Conservation (phyloP, 2,888 invertebrate genomes). For the Phasia obesa region DNA sequence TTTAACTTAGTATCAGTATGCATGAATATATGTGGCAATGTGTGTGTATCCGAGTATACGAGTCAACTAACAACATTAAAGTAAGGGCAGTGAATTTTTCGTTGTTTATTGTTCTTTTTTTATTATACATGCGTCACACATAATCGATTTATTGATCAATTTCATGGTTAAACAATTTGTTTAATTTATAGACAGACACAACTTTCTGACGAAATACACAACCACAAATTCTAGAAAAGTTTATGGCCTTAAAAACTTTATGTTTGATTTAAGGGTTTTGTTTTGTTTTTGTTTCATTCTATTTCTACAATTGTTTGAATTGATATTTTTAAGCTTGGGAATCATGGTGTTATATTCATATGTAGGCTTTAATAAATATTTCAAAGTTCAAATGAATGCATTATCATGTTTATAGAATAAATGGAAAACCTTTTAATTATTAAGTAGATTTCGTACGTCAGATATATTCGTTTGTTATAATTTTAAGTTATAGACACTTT, state of each 20-base stretch:
- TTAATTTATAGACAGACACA: slow-evolving; percentile 6
- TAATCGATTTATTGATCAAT: slow-evolving; percentile 64
- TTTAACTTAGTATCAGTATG: neutral
- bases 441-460: neutral
- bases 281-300: slow-evolving; percentile 6
- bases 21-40: neutral
- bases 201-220: neutral
- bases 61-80: neutral
- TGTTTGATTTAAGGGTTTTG: slow-evolving; percentile 15
- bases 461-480: too few species aligned
- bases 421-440: neutral
- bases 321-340: neutral
- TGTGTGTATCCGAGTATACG: neutral
- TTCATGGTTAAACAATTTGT: slow-evolving; percentile 58
- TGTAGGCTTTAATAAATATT: neutral
- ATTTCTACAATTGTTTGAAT: neutral
- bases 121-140: slow-evolving; percentile 47
- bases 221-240: neutral
- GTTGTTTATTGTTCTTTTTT: neutral
- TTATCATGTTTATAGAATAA: neutral
- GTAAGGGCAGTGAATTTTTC: neutral
- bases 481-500: too few species aligned
- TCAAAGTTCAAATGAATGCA: too few species aligned
- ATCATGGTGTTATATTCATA: neutral
- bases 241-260: slow-evolving; percentile 13